Base-by-base conservation (phyloP, 2,888 invertebrate genomes). In the Eugnorisma glareosa region DNA sequence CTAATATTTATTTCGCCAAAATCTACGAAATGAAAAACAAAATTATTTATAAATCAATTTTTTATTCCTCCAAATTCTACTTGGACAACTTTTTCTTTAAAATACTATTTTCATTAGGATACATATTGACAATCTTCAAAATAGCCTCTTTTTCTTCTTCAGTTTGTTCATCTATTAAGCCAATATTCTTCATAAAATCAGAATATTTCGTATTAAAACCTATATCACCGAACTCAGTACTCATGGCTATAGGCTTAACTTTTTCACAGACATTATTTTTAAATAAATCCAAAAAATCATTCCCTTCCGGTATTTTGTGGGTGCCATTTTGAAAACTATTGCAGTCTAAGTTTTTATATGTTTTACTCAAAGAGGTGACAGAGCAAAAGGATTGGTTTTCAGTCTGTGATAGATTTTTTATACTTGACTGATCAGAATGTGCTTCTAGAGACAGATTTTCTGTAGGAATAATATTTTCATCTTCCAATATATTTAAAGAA, bases 281-380 rank as follows among this genome's bases (percentile, higher is more conserved):
- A 78, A 95, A 95, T 24, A 95, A 75, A n/a, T 91, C 89, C 1
- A 91, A 54, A 86, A 91, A 93, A 13, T 93, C 92, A 2, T 92
- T 88, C 0, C 87, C 90, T 37, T 74, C 73, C 0, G 93, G 94
- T 90, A 94, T 91, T 87, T 83, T 92, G 75, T 93, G 80, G n/a
- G 28, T 21, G 10, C 82, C 78, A 81, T 89, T 91, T 80, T 92
- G 92, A 79, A 91, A 92, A 84, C 95, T 95, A 71, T 93, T 92
- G 10, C 79, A 76, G 64, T 96, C 96, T 51, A 96, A 85, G 80
- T 96, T 93, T 86, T 93, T 95, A 67, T 95, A 96, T 0, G 91
- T 92, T 79, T 94, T 94, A 66, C 89, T 91, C 31, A 95, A 84
- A 0, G 95, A 93, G 0, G 80, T 77, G 0, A 95, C 91, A 1